Evolutionary conservation across 2,113 vertebrate species (phyloP).

Genomic region (Neogobius melanostomus): DNA sequence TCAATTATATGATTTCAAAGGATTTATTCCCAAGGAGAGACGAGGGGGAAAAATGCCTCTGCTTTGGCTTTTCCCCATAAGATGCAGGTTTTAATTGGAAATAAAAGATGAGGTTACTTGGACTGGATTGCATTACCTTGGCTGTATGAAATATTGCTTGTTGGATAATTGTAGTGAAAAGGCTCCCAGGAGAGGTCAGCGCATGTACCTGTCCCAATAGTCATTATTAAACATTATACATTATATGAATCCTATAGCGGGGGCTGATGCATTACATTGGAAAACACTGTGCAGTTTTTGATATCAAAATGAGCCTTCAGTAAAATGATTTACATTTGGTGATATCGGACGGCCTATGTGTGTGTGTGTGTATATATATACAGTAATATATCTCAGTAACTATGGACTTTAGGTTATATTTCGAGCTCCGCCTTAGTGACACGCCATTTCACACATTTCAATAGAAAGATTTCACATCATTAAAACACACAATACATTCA

Average conservation of each 20-base stretch:
- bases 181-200: slow-evolving; percentile 63
- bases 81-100: slow-evolving; percentile 48
- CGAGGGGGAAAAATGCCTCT: slow-evolving; percentile 11
- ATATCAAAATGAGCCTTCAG: slow-evolving; percentile 32
- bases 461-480: too few species aligned
- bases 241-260: slow-evolving; percentile 53
- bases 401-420: too few species aligned
- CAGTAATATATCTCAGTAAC: too few species aligned
- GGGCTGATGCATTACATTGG: slow-evolving; percentile 52
- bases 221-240: slow-evolving; percentile 63
- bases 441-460: too few species aligned
- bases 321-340: background rate
- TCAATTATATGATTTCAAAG: slow-evolving; percentile 30
- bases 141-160: slow-evolving; percentile 53
- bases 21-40: slow-evolving; percentile 7
- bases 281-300: slow-evolving; percentile 38
- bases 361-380: too few species aligned
- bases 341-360: background rate
- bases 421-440: too few species aligned
- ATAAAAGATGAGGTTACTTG: slow-evolving; percentile 47
- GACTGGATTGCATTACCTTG: slow-evolving; percentile 51
- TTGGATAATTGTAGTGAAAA: slow-evolving; percentile 61
- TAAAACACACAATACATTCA: too few species aligned
- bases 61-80: slow-evolving; percentile 14
- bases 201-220: slow-evolving; percentile 59